These are phyloP conservation scores for Elegia similella DNA, from an alignment of 2,888 invertebrate genomes.

Conservation along the genomic window DNA sequence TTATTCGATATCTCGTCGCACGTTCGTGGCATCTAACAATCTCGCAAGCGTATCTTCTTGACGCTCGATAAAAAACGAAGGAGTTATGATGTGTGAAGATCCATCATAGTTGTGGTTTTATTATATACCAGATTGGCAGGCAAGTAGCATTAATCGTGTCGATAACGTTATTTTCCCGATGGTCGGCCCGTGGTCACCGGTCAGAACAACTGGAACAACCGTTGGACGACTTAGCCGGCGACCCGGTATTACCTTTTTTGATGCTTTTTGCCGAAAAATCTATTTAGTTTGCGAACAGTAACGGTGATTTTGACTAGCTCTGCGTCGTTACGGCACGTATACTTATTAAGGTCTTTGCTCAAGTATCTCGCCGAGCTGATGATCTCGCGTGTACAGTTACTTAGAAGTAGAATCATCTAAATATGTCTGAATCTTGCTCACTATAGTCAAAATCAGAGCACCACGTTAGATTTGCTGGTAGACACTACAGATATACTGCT, in stretches of 20 bases:
- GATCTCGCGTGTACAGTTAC: slow-evolving; percentile 44
- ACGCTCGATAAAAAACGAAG: not conserved
- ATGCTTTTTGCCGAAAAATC: slow-evolving; percentile 72
- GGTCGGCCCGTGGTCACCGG: slow-evolving; percentile 36
- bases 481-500: too few species aligned
- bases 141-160: slow-evolving; percentile 21
- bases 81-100: not conserved
- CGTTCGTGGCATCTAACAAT: not conserved
- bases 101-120: slow-evolving; percentile 6
- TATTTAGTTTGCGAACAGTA: slow-evolving; percentile 70
- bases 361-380: slow-evolving; percentile 43
- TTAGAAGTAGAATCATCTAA: slow-evolving; percentile 43
- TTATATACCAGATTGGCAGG: slow-evolving; percentile 12
- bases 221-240: slow-evolving; percentile 67
- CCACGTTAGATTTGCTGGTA: not conserved
- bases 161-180: slow-evolving; percentile 33
- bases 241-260: slow-evolving; percentile 69
- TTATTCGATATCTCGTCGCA: not conserved
- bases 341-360: slow-evolving; percentile 65
- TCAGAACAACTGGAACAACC: slow-evolving; percentile 67
- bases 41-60: not conserved
- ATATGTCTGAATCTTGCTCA: slow-evolving; percentile 13
- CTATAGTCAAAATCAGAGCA: not conserved
- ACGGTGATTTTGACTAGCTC: slow-evolving; percentile 61
- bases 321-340: slow-evolving; percentile 52